Conservation (phyloP, 2,888 invertebrate species). For the Hecatera dysodea region DNA sequence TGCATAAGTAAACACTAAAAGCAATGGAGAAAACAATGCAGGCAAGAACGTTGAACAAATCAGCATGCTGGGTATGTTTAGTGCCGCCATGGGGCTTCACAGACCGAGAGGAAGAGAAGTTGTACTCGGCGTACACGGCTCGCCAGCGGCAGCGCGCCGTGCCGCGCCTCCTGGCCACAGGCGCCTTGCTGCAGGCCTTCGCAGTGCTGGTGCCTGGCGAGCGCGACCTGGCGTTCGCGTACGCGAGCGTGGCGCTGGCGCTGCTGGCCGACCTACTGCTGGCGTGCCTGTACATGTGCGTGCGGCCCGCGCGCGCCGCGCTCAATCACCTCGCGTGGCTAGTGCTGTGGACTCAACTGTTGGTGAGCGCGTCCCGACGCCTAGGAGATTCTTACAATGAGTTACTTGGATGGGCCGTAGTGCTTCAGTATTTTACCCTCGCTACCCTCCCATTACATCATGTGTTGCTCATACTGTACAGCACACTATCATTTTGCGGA, state of each 20-base stretch:
- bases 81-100: constrained; percentile 85
- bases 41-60: constrained; percentile 73
- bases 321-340: constrained; percentile 93
- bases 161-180: constrained; percentile 81
- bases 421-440: constrained; percentile 94
- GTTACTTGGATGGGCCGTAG: constrained; percentile 94
- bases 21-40: constrained; percentile 81
- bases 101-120: constrained; percentile 82
- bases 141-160: constrained; percentile 84
- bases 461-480: constrained; percentile 78
- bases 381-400: constrained; percentile 90
- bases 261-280: constrained; percentile 75
- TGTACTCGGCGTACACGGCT: constrained; percentile 84
- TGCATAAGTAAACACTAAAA: constrained; percentile 50
- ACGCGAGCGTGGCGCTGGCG: constrained; percentile 74
- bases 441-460: constrained; percentile 93
- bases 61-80: constrained; percentile 75
- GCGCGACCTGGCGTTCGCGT: constrained; percentile 79
- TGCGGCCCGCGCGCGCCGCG: constrained; percentile 84
- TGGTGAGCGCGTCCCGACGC: constrained; percentile 86
- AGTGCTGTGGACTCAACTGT: constrained; percentile 87
- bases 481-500: constrained; percentile 75
- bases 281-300: constrained; percentile 73
- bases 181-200: constrained; percentile 81
- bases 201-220: constrained; percentile 85